Conservation (phyloP, 1,140 invertebrate genomes). For the Melipona quadrifasciata region DNA sequence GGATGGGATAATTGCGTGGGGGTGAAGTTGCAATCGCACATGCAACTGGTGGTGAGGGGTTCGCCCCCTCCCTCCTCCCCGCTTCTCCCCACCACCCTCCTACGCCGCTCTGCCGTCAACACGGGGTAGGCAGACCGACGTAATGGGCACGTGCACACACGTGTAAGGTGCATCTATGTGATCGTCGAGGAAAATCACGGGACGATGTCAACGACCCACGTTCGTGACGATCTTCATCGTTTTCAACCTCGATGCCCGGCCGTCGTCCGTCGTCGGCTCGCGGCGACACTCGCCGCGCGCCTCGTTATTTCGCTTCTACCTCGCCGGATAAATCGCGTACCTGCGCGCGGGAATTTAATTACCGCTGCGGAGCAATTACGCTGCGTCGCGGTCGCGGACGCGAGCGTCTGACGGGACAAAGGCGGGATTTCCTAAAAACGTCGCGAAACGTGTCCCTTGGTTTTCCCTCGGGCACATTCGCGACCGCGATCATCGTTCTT, state of each 20-base stretch:
- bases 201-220: constrained; percentile 69
- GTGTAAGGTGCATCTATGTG: constrained; percentile 70
- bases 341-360: constrained; percentile 7
- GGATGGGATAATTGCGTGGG: constrained; percentile 72
- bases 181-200: constrained; percentile 79
- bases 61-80: not conserved
- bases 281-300: constrained; percentile 7
- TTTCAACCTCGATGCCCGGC: constrained; percentile 53
- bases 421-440: too few species aligned
- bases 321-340: not conserved
- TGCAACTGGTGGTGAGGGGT: constrained; percentile 71
- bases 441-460: too few species aligned
- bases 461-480: too few species aligned
- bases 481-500: too few species aligned
- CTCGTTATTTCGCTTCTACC: constrained; percentile 38
- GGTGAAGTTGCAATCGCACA: constrained; percentile 75
- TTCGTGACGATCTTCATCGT: constrained; percentile 44
- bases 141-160: constrained; percentile 69
- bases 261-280: constrained; percentile 35
- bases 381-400: not conserved
- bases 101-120: not conserved
- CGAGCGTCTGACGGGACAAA: not conserved
- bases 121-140: constrained; percentile 53
- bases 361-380: not conserved
- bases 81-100: not conserved